phyloP scores from a whole-genome alignment of 1,140 invertebrate species.

The Drepana arcuata region DNA sequence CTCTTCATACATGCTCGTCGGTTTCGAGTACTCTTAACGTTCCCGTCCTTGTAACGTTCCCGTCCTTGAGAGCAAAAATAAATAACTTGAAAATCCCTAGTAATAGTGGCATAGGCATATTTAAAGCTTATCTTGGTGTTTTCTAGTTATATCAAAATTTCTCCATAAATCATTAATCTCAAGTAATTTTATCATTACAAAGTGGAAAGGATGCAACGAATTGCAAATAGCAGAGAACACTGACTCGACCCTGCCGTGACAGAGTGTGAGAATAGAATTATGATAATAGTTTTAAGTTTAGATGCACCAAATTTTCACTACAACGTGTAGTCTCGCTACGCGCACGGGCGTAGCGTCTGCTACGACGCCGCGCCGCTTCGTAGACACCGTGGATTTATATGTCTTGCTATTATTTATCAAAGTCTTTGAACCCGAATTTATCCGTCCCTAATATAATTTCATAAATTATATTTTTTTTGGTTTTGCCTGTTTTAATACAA shows the following conservation, averaged over 20 bases:
- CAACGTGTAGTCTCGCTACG: conserved; percentile 7
- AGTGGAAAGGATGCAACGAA: conserved; percentile 13
- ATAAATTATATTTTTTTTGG: too few relatives aligned
- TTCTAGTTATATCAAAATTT: too few relatives aligned
- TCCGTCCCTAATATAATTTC: too few relatives aligned
- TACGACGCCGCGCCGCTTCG: conserved; percentile 32
- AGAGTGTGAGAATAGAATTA: conserved; percentile 55
- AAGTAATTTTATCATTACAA: too few relatives aligned
- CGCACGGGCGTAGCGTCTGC: conserved; percentile 34
- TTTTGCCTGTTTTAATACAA: too few relatives aligned
- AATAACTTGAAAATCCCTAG: background rate
- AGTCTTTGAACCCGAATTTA: background rate
- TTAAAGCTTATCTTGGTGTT: too few relatives aligned
- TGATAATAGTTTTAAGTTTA: conserved; percentile 64
- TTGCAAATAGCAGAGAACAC: conserved; percentile 19
- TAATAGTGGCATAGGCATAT: too few relatives aligned
- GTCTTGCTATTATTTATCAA: conserved; percentile 22
- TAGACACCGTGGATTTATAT: conserved; percentile 30
- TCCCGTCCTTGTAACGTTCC: too few relatives aligned
- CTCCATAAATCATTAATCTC: too few relatives aligned
- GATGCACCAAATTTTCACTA: conserved; percentile 42
- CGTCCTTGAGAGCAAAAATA: too few relatives aligned
- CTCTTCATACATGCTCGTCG: too few relatives aligned
- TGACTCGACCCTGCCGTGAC: conserved; percentile 37
- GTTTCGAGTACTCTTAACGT: too few relatives aligned